Evolutionary conservation across 1,140 invertebrate species (phyloP).

Genomic region (Diuraphis noxia): DNA sequence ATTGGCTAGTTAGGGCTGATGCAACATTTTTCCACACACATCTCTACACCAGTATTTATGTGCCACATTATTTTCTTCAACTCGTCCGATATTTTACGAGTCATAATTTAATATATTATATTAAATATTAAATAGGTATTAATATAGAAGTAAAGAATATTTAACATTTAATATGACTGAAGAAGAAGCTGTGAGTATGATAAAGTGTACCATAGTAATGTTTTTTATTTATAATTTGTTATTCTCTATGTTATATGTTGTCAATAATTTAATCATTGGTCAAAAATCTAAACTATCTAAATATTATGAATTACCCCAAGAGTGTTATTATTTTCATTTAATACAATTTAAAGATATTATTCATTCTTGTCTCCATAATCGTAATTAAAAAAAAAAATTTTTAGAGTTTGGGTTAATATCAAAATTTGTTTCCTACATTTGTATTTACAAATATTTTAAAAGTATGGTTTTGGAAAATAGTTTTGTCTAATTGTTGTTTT

Average conservation of each 20-base stretch:
- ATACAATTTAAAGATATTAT: not conserved
- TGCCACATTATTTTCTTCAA: conserved; percentile 23
- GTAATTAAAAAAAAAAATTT: not conserved
- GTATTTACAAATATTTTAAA: not conserved
- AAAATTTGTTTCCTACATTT: not conserved
- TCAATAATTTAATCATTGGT: not conserved
- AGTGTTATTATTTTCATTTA: not conserved
- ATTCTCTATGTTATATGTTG: not conserved
- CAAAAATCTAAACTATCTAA: not conserved
- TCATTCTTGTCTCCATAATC: not conserved
- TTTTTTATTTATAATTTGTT: not conserved
- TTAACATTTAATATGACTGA: conserved; percentile 57
- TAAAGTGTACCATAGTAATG: not conserved
- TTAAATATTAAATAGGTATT: conserved; percentile 19
- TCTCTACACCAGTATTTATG: not conserved
- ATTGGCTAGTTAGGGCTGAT: conserved; percentile 41
- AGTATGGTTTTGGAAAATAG: not conserved
- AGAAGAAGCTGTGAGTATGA: conserved; percentile 58
- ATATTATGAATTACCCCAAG: not conserved
- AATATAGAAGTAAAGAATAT: not conserved
- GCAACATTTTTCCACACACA: conserved; percentile 40
- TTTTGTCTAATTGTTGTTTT: not conserved
- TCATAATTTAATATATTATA: not conserved
- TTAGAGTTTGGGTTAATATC: not conserved
- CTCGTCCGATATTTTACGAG: not conserved